A percentile compares a stretch with the other conserved stretches of the same genome.
Conservation (phyloP, 2,113 vertebrate species). For the Proteles cristata region DNA sequence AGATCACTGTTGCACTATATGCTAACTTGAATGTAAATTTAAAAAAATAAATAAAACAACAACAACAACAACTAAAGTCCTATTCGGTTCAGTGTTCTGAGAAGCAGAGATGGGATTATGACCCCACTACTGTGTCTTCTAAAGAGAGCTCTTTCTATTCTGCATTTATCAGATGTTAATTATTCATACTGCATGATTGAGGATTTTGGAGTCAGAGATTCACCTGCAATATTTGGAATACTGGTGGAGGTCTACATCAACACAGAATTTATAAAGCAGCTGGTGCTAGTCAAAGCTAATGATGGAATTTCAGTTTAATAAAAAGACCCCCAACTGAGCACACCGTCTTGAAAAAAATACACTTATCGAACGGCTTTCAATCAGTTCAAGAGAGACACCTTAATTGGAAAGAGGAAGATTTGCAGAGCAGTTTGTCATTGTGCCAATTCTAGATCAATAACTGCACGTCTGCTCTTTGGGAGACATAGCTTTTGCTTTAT, state of each 20-base stretch:
- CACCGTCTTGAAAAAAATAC: conserved; percentile 78
- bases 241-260: conserved; percentile 66
- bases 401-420: conserved; percentile 76
- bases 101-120: neutral
- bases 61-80: neutral
- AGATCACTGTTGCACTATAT: too few relatives aligned
- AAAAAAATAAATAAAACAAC: too few relatives aligned
- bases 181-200: conserved; percentile 72
- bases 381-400: conserved; percentile 80
- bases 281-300: conserved; percentile 76
- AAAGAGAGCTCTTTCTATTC: conserved; percentile 58
- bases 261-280: conserved; percentile 75
- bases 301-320: conserved; percentile 77
- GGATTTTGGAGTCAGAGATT: conserved; percentile 63
- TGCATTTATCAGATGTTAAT: conserved; percentile 73
- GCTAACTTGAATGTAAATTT: too few relatives aligned
- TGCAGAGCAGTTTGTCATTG: conserved; percentile 64
- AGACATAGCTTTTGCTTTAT: neutral
- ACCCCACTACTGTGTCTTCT: conserved; percentile 35
- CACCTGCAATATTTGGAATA: conserved; percentile 75
- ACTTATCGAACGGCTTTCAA: conserved; percentile 78
- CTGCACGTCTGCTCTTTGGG: neutral
- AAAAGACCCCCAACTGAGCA: conserved; percentile 78
- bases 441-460: conserved; percentile 74
- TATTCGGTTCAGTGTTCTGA: conserved; percentile 24